Base-by-base conservation (phyloP, 1,140 invertebrate species). In the Pantala flavescens region DNA sequence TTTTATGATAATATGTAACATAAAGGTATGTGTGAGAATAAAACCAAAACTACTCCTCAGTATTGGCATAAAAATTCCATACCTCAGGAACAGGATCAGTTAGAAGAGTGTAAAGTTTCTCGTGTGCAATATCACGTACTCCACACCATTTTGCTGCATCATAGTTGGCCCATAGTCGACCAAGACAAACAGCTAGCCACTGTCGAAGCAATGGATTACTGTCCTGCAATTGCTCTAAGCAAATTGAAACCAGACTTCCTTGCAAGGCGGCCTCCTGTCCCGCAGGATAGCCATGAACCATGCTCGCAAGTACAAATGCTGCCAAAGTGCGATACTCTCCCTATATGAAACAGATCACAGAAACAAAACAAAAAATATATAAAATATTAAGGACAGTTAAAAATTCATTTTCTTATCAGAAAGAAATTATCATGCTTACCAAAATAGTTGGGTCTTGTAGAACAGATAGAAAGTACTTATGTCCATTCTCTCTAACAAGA, bases 121-220 rank as follows among this genome's bases (percentile, higher is more conserved):
- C 97, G 84, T 98, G 95, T 10, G 97, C 96, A 76, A 91, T 90
- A 81, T 98, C 95, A n/a, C 97, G 85, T 16, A 96, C 96, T 12
- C 95, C 97, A 72, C 93, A 95, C 96, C 97, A 98, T 75, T 95
- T 87, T 23, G 97, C 96, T 80, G 91, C 90, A 80, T 97, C 94
- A 82, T 92, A 97, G 80, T 94, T 91, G 76, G 92, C 90, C 98
- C 97, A 99, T 36, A 97, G 86, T 80, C 94, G 86, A n/a, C 93
- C 96, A 72, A 99, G 86, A 81, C 93, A 96, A 71, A 99, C 90
- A 75, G 94, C 92, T 70, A 98, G 84, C 97, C 97, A 99, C 81
- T 95, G 92, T 42, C 94, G 85, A 23, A 98, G 83, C 72, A 90
- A 83, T 71, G 90, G 84, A 80, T 89, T 88, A 23, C 82, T 78